Evolutionary conservation across 2,888 invertebrate genomes (phyloP).

Genomic region (Cantharis nigra): DNA sequence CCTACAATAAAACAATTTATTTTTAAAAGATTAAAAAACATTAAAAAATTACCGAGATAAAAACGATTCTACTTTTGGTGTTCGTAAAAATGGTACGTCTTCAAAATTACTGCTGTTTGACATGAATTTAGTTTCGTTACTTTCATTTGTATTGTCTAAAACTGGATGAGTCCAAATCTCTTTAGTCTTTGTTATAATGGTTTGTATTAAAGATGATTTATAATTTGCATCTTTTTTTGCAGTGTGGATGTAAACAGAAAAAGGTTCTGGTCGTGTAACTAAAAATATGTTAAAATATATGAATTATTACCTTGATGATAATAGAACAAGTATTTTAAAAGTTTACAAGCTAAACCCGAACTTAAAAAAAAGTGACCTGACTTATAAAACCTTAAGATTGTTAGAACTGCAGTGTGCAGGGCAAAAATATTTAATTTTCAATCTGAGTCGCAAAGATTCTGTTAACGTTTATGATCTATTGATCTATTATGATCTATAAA

Average conservation of each 20-base stretch:
- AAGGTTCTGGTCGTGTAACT: slow-evolving; percentile 62
- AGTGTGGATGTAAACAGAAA: slow-evolving; percentile 63
- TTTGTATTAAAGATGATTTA: slow-evolving; percentile 56
- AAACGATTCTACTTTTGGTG: slow-evolving; percentile 55
- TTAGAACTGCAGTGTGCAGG: no score
- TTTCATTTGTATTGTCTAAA: slow-evolving; percentile 1
- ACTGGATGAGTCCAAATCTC: slow-evolving; percentile 56
- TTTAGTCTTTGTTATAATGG: slow-evolving; percentile 57
- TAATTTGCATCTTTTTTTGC: slow-evolving; percentile 50
- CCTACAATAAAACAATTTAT: slow-evolving; percentile 17
- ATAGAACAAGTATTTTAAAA: no score
- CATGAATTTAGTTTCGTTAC: slow-evolving; percentile 40
- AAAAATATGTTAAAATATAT: slow-evolving; percentile 39
- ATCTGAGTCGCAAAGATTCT: no score
- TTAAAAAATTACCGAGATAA: slow-evolving; percentile 36
- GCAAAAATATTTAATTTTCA: no score
- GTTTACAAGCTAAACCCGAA: no score
- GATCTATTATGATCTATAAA: no score
- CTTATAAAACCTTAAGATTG: no score
- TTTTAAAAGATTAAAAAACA: background rate
- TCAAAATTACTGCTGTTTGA: slow-evolving; percentile 55
- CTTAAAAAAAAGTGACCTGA: no score
- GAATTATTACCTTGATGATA: no score
- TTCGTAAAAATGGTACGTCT: slow-evolving; percentile 66
- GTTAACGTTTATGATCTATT: no score